Base-by-base conservation (phyloP, 92 coral and sea anemone genomes). In the Pocillopora grandis region DNA sequence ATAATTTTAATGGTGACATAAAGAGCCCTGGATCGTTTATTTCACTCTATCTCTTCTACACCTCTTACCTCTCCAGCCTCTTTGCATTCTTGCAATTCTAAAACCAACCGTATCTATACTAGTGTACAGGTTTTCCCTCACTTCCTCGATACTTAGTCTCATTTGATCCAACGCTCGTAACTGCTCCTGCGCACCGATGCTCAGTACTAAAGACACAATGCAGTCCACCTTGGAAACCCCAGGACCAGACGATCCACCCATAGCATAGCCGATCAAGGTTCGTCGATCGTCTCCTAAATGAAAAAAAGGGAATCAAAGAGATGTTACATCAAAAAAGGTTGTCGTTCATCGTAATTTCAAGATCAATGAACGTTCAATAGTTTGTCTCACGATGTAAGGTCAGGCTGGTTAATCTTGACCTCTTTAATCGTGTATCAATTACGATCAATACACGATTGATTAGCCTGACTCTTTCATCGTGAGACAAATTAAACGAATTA, bases 151-250 rank as follows among this genome's bases (percentile, higher is more conserved):
- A 58, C 83, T 84, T 19, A 66, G 68, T 8, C 85, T 62, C 27
- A 93, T 85, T 31, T 93, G 92, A 5, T 84, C 90, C 59, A 94
- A 52, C 12, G 90, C 89, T 59, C 89, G 76, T 16, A 85, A 71
- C 80, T 92, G 95, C 61, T 91, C 93, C 77, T 80, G 81, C 9
- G 87, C 80, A 33, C 93, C 85, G 59, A 94, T 90, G 42, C 98
- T 94, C 58, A 94, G 85, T 19, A 94, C 95, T 9, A 94, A 84
- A 33, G 98, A 94, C 57, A 94, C 95, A 9, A 94, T 81, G 58
- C 98, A 94, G 42, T 85, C 76, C 9, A 94, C 95, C 23, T 87
- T 89, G 20, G 92, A 89, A 56, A 94, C 87, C 56, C 92, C 90
- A 14, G 65, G 21, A 56, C 90, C 88, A 49, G 79, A 70, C 57